Base-by-base conservation (phyloP, 2,888 invertebrate genomes). In the Pristionchus japonicus region DNA sequence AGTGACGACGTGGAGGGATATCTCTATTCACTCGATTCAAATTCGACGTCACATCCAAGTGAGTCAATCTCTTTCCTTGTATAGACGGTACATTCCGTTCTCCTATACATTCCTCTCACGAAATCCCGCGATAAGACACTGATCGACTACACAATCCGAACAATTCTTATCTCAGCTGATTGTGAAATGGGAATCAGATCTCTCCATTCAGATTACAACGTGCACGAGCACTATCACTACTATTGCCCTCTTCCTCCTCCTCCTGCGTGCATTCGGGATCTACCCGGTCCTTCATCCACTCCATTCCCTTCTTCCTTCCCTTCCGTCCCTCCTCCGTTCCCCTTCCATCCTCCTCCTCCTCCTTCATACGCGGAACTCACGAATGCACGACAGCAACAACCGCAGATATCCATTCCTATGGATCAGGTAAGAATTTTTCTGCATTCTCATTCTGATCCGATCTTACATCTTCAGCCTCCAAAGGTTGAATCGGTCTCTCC, bases 161-260 rank as follows among this genome's bases (percentile, higher is more conserved):
- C 61, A 23, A 11, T 27, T 2, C 61, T 61, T 61, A 61, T 61
- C 61, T 9, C 3, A 11, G 52, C 20, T 52, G 52, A 52, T 52
- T 52, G 52, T 52, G 52, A 52, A 52, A 52, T 52, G 52, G 13
- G 7, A 52, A 52, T 3, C 4, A 20, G 15, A 52, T 52, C n/a
- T n/a, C n/a, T 52, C 20, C 43, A 7, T 77, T 15, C n/a, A 77
- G 82, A 82, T 43, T 82, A 49, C 82, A 49, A 47, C 31, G 47
- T 82, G 0, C 82, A 82, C 82, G 82, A 82, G 34, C 82, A 82
- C 82, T 52, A 27, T 43, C 82, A 82, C 49, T 82, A 49, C 82
- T 52, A 82, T n/a, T 82, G 40, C 20, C 49, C 82, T 49, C 49
- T 52, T n/a, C 49, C 82, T 27, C 82, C 49, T 82, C 80, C 80